Conservation (phyloP, 2,888 invertebrate genomes). For the Trileptium ribeirensis region DNA sequence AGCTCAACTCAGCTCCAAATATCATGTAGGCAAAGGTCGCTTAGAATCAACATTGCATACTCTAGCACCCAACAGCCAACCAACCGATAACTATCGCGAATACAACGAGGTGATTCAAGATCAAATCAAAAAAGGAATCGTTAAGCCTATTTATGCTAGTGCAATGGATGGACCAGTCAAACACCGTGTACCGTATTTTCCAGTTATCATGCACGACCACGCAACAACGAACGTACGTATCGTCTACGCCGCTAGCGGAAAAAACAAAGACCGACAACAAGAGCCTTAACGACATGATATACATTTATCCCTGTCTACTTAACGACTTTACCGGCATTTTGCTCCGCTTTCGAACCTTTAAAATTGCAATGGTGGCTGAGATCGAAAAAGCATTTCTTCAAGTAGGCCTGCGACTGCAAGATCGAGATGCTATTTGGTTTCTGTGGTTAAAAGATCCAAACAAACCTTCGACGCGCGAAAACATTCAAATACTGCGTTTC, state of each 20-base stretch:
- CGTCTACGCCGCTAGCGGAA: not conserved
- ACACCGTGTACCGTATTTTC: not conserved
- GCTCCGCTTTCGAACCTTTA: not conserved
- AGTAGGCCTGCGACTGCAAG: constrained; percentile 27
- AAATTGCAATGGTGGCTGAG: constrained; percentile 24
- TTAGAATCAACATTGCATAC: not conserved
- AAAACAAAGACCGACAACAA: not conserved
- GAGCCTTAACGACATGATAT: not conserved
- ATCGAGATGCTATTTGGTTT: constrained; percentile 27
- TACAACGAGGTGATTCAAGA: not conserved
- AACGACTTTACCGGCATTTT: not conserved
- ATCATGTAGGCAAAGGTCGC: not conserved
- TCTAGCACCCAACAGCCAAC: not conserved
- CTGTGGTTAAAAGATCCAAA: not conserved
- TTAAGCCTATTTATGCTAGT: not conserved
- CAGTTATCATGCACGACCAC: not conserved
- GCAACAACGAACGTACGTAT: not conserved
- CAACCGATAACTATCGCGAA: too few relatives aligned
- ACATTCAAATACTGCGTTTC: constrained; percentile 33
- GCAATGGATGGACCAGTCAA: not conserved
- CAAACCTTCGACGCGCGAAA: constrained; percentile 23
- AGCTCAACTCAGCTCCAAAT: not conserved
- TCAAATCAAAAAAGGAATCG: not conserved
- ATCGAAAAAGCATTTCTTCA: constrained; percentile 40
- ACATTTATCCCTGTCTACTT: not conserved